Evolutionary conservation across 2,888 invertebrate genomes (phyloP).

Genomic region (Erebia aethiops): DNA sequence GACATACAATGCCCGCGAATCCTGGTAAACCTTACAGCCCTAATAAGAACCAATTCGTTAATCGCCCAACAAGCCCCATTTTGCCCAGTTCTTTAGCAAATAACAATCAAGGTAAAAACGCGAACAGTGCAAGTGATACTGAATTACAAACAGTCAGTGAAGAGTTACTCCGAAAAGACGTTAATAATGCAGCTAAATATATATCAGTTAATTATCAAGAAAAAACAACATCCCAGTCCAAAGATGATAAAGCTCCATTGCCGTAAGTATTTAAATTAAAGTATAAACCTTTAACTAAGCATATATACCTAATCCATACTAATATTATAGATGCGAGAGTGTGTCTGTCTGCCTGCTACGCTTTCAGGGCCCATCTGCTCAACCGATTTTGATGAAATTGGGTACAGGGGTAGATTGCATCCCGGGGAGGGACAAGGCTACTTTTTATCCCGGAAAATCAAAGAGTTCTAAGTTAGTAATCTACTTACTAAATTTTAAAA

Average conservation of each 20-base stretch:
- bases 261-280: constrained; percentile 83
- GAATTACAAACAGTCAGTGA: constrained; percentile 88
- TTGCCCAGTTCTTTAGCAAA: constrained; percentile 76
- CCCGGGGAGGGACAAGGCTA: no score
- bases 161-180: constrained; percentile 87
- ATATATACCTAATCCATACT: no score
- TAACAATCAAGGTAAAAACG: constrained; percentile 50
- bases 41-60: constrained; percentile 36
- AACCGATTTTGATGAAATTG: no score
- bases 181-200: constrained; percentile 87
- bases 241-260: constrained; percentile 87
- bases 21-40: constrained; percentile 39
- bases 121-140: constrained; percentile 75
- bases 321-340: no score
- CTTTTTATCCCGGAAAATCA: no score
- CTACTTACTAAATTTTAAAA: background rate
- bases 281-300: background rate
- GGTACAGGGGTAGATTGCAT: no score
- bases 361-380: no score
- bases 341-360: no score
- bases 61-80: constrained; percentile 53
- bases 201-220: constrained; percentile 89
- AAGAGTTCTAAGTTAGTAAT: no score
- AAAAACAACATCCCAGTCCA: constrained; percentile 87
- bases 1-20: constrained; percentile 49